phyloP scores from a whole-genome alignment of 2,113 vertebrate genomes.

The Motacilla tschutschensis region DNA sequence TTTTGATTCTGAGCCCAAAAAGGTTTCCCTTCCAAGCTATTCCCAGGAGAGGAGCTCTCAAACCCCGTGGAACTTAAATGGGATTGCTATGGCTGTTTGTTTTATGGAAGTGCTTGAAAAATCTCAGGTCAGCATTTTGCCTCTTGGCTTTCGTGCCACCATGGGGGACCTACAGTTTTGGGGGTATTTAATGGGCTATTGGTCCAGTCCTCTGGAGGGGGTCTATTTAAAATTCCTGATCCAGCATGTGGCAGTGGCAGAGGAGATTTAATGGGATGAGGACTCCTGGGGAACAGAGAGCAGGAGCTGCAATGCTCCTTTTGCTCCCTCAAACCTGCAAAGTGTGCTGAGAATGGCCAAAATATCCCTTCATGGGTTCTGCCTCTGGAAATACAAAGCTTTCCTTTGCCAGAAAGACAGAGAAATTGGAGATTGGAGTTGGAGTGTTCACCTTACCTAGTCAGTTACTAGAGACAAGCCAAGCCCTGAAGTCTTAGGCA shows the following conservation, averaged over 20 bases:
- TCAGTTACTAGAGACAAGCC: background rate
- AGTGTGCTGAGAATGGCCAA: background rate
- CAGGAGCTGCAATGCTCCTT: background rate
- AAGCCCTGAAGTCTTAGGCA: background rate
- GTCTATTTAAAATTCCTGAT: background rate
- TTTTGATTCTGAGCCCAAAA: background rate
- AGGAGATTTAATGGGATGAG: background rate
- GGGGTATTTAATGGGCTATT: background rate
- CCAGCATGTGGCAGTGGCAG: background rate
- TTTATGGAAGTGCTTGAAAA: background rate
- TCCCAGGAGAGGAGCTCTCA: background rate
- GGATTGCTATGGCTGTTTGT: background rate
- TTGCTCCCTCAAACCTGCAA: background rate
- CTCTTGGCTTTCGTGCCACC: background rate
- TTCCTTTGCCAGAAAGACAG: background rate
- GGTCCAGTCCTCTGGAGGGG: background rate
- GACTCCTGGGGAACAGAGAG: background rate
- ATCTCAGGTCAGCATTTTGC: background rate
- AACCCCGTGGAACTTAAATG: background rate
- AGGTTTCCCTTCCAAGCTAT: background rate
- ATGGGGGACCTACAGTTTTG: background rate
- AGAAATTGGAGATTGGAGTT: background rate
- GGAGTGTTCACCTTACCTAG: background rate
- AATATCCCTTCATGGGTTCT: background rate
- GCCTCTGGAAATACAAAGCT: background rate